Percentiles rank a stretch among this genome's conserved stretches.
Conservation (phyloP, 2,797 vertebrate genomes). For the Platalea minor region DNA sequence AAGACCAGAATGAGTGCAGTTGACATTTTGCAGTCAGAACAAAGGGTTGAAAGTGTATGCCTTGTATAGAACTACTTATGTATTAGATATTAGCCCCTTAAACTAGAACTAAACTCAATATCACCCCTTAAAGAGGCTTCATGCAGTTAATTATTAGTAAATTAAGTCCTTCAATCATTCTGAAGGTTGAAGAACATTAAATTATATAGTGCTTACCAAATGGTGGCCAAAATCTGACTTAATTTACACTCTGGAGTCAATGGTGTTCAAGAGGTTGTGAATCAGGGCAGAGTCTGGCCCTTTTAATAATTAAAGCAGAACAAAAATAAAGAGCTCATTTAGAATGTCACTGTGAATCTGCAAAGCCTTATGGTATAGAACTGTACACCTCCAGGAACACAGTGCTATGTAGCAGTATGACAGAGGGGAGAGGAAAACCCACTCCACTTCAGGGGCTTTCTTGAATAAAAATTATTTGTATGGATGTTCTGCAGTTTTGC, state of each 20-base stretch:
- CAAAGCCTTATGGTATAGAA: neutral
- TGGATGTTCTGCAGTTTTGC: constrained; percentile 33
- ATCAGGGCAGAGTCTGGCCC: constrained; percentile 1
- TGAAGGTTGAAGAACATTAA: constrained; percentile 43
- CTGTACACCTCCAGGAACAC: neutral
- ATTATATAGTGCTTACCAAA: constrained; percentile 27
- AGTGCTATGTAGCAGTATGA: neutral
- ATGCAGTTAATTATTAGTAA: constrained; percentile 41
- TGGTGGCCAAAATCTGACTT: constrained; percentile 22
- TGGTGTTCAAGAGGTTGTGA: neutral
- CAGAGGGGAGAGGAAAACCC: neutral
- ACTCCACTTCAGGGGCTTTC: neutral
- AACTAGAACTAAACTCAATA: neutral
- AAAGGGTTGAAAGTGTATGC: constrained; percentile 68
- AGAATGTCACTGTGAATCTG: neutral
- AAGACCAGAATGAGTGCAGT: constrained; percentile 58
- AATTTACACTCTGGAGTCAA: constrained; percentile 20
- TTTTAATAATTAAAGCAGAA: neutral
- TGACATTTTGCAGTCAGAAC: constrained; percentile 72
- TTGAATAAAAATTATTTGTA: constrained; percentile 17
- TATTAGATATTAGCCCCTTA: constrained; percentile 40
- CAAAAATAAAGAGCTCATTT: constrained; percentile 2
- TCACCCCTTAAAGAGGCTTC: constrained; percentile 11
- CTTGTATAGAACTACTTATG: constrained; percentile 39
- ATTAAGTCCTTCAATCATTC: constrained; percentile 41